A percentile compares a stretch with the other conserved stretches of the same genome.
Evolutionary conservation across 92 coral and sea anemone species (phyloP).

Genomic region (Epizoanthus fatuus): DNA sequence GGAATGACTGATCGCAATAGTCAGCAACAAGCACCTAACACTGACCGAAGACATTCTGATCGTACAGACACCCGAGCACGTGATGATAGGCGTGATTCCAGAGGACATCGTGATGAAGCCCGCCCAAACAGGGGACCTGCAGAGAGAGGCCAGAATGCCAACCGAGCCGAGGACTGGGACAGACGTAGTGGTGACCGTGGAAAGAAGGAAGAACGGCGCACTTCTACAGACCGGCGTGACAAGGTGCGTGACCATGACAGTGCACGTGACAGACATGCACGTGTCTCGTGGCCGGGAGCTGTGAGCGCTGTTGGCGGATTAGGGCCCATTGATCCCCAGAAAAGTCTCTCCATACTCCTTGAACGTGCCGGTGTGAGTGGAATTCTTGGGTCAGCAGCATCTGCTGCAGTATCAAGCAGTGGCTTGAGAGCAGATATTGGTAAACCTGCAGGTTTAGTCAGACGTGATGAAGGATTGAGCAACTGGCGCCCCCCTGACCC

Average conservation of each 20-base stretch:
- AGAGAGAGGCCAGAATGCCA: slow-evolving; percentile 63
- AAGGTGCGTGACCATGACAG: slow-evolving; percentile 74
- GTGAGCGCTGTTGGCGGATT: slow-evolving; percentile 67
- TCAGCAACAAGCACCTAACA: slow-evolving; percentile 54
- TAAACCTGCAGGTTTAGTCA: slow-evolving; percentile 70
- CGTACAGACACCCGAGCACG: slow-evolving; percentile 70
- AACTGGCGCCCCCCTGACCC: slow-evolving; percentile 93
- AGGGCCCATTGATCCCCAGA: slow-evolving; percentile 94
- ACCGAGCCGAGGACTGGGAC: slow-evolving; percentile 76
- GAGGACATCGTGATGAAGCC: slow-evolving; percentile 91
- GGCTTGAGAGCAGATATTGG: slow-evolving; percentile 70
- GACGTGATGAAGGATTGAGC: slow-evolving; percentile 66
- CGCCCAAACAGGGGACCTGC: slow-evolving; percentile 63
- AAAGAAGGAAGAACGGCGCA: slow-evolving; percentile 68
- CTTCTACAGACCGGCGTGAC: slow-evolving; percentile 82
- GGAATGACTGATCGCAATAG: slow-evolving; percentile 75
- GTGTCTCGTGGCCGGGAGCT: slow-evolving; percentile 63
- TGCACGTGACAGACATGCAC: slow-evolving; percentile 80
- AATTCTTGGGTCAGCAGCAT: slow-evolving; percentile 81
- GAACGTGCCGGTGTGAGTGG: slow-evolving; percentile 99
- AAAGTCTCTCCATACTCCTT: slow-evolving; percentile 90
- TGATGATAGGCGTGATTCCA: slow-evolving; percentile 87
- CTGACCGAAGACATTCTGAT: slow-evolving; percentile 75
- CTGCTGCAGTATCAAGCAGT: slow-evolving; percentile 50
- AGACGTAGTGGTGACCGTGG: slow-evolving; percentile 64